Conservation (phyloP, 2,888 invertebrate genomes). For the Rhingia campestris region DNA sequence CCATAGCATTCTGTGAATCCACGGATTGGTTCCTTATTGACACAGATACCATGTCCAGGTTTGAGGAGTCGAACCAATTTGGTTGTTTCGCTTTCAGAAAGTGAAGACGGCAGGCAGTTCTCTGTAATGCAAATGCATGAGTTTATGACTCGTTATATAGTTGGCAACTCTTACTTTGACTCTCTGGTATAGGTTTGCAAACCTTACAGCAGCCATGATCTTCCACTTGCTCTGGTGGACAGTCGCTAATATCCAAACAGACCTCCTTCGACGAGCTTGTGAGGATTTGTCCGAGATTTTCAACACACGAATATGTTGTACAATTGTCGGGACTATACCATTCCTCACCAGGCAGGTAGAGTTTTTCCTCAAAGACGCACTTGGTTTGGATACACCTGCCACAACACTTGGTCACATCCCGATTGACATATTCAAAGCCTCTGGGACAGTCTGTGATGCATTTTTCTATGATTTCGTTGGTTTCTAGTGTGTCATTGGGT, state of each 20-base stretch:
- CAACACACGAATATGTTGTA: constrained; percentile 85
- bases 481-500: constrained; percentile 78
- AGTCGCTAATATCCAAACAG: constrained; percentile 87
- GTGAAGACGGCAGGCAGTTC: constrained; percentile 84
- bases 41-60: constrained; percentile 85
- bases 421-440: constrained; percentile 85
- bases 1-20: constrained; percentile 89
- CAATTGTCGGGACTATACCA: constrained; percentile 88
- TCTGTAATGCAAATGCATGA: constrained; percentile 80
- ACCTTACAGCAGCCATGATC: constrained; percentile 87
- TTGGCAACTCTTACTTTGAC: constrained; percentile 82
- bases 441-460: constrained; percentile 79
- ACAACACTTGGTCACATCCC: constrained; percentile 84
- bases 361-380: constrained; percentile 84
- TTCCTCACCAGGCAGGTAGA: constrained; percentile 84
- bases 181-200: constrained; percentile 84
- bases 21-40: constrained; percentile 85
- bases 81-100: constrained; percentile 84
- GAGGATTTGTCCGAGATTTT: constrained; percentile 83
- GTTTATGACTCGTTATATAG: neutral
- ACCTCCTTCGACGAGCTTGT: constrained; percentile 84
- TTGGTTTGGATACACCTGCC: constrained; percentile 86
- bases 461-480: constrained; percentile 77
- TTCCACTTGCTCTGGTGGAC: constrained; percentile 84
- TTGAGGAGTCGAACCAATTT: constrained; percentile 84